Evolutionary conservation across 2,797 vertebrate species (phyloP), one percentile per base, ranked within the genome.

Genomic region (Sebastes taczanowskii): DNA sequence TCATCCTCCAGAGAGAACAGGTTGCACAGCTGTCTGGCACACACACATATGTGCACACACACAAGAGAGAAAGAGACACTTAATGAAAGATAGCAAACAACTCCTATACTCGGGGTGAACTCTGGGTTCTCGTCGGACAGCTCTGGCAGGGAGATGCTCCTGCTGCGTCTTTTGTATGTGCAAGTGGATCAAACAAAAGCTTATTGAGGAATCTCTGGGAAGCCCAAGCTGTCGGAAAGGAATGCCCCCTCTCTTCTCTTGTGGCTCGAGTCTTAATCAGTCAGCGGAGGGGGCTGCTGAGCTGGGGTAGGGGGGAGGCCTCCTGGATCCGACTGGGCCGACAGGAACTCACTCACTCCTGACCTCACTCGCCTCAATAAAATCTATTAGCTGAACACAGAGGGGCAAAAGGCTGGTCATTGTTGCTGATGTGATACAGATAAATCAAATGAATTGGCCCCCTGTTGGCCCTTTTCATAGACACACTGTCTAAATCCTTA

Each of bases 131-230:
- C 63, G 74, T 83, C 56, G 49, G 84, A 80, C 66, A 14, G 76
- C 72, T 74, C 82, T 82, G 89, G 78, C 76, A 42, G 58, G 49
- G 84, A 90, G 76, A 83, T 82, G 83, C 80, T 74, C 85, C 91
- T 16, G 82, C 89, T 86, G 75, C 77, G 75, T 83, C 89, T 84
- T 94, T 93, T 93, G 88, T 91, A 61, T 65, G 84, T 56, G 66
- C 77, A 69, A 90, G 85, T 84, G 86, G 87, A 78, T 87, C 87
- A 91, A 92, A 95, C 89, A 94, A 94, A 94, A 92, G 91, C 90
- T 88, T 89, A 91, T 81, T 87, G 87, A 84, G 77, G 84, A 87
- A 94, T 93, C 92, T 92, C 92, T 85, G 86, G 92, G 93, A 92
- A 92, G 91, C 86, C 83, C 81, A 22, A 74, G 84, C 88, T 89